These are phyloP conservation scores for Hyles lineata DNA, from an alignment of 2,888 invertebrate species.

Conservation along the genomic window DNA sequence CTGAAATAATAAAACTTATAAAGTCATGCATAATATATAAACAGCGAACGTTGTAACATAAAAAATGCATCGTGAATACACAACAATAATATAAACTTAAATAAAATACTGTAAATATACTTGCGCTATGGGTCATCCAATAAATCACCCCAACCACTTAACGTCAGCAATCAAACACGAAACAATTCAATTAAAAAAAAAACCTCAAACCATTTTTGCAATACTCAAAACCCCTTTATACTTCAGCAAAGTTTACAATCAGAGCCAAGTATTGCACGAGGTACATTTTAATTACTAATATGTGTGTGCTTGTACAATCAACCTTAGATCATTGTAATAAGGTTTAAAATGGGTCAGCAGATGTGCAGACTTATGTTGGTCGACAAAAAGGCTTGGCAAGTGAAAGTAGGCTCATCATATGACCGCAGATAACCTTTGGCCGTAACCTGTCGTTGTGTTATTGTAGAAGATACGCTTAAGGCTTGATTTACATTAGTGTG, in stretches of 20 bases:
- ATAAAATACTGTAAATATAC: no score
- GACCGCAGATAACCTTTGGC: constrained; percentile 76
- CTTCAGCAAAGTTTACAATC: constrained; percentile 45
- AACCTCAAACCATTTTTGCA: constrained; percentile 25
- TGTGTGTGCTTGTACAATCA: constrained; percentile 2
- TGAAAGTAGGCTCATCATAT: constrained; percentile 78
- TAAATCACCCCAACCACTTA: not conserved
- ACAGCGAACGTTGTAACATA: no score
- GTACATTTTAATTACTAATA: constrained; percentile 42
- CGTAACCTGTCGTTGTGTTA: constrained; percentile 70
- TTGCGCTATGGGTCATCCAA: no score
- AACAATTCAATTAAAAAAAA: not conserved
- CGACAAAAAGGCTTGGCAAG: constrained; percentile 57
- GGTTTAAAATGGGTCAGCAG: constrained; percentile 32
- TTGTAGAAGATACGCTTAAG: constrained; percentile 70
- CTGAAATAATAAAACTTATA: no score
- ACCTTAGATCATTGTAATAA: constrained; percentile 28
- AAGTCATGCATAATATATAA: no score
- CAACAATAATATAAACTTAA: no score
- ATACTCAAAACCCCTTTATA: constrained; percentile 37
- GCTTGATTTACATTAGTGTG: constrained; percentile 24
- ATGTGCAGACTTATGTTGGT: constrained; percentile 34
- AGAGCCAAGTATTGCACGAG: constrained; percentile 43
- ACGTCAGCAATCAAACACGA: not conserved
- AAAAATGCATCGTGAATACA: no score